Conservation (phyloP, 2,113 vertebrate species). For the Cavia porcellus region DNA sequence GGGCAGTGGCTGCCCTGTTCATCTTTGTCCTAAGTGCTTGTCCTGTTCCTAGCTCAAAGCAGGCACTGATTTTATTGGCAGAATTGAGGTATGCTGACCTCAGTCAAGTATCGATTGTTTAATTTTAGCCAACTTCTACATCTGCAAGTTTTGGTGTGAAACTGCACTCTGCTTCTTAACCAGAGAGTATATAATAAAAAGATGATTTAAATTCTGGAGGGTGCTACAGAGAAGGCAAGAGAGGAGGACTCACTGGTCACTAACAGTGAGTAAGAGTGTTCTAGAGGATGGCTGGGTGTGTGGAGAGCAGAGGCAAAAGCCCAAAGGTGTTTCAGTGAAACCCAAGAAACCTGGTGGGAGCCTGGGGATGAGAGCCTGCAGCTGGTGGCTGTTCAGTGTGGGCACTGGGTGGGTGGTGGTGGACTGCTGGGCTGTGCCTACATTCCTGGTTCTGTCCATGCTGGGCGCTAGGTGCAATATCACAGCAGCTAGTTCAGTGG, state of each 20-base stretch:
- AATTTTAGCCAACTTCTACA: neutral
- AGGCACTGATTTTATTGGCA: constrained; percentile 19
- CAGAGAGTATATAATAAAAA: neutral
- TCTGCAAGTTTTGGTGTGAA: neutral
- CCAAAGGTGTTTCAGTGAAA: no score
- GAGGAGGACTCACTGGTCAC: neutral
- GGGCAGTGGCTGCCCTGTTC: neutral
- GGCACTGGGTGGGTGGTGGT: neutral
- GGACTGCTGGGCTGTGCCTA: neutral
- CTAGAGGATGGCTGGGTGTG: neutral
- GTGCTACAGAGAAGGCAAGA: neutral
- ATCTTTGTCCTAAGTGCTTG: neutral
- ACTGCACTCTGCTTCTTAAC: neutral
- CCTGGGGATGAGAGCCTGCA: neutral
- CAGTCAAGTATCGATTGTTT: constrained; percentile 42
- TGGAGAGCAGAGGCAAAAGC: neutral
- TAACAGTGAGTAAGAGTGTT: neutral
- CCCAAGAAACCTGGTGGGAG: neutral
- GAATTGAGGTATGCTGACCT: constrained; percentile 47
- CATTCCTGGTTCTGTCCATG: neutral
- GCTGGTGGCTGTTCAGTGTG: neutral
- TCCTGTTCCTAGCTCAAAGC: neutral
- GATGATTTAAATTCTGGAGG: neutral
- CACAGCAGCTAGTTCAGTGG: neutral
- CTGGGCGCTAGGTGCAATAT: no score